These are phyloP conservation scores for Hypomesus transpacificus DNA, from an alignment of 2,113 vertebrate genomes.

Conservation along the genomic window DNA sequence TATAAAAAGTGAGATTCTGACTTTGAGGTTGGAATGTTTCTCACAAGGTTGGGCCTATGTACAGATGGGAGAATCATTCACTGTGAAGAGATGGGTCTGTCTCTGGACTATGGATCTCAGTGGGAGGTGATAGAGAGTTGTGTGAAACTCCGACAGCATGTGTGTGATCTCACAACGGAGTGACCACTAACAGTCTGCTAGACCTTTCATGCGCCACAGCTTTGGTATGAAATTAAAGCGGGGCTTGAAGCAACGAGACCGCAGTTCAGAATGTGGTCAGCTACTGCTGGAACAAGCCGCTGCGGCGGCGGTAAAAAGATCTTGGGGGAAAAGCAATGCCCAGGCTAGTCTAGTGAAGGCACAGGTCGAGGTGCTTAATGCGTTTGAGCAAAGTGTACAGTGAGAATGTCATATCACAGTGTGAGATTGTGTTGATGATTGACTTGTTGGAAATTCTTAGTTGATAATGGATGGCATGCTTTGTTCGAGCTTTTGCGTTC, in stretches of 20 bases:
- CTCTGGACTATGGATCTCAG: not conserved
- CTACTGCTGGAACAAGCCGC: constrained; percentile 23
- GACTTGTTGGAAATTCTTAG: not conserved
- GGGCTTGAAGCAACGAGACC: constrained; percentile 57
- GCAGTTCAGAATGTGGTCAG: constrained; percentile 47
- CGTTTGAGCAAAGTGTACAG: not conserved
- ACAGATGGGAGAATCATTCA: not conserved
- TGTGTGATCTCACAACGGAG: constrained; percentile 23
- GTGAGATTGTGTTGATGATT: too few relatives aligned
- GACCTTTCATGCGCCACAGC: constrained; percentile 48
- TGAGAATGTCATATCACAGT: not conserved
- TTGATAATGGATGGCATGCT: not conserved
- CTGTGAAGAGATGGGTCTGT: not conserved
- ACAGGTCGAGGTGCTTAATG: too few relatives aligned
- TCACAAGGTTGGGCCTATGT: not conserved
- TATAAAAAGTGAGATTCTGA: not conserved
- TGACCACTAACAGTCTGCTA: constrained; percentile 57
- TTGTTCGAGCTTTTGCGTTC: constrained; percentile 5
- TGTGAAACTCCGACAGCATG: not conserved
- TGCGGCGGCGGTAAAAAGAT: not conserved
- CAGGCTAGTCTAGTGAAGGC: not conserved
- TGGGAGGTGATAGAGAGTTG: not conserved
- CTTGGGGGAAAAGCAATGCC: not conserved
- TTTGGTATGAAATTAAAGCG: constrained; percentile 59
- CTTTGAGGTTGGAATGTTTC: not conserved